Conservation (phyloP, 2,797 vertebrate genomes). For the Columba guinea region DNA sequence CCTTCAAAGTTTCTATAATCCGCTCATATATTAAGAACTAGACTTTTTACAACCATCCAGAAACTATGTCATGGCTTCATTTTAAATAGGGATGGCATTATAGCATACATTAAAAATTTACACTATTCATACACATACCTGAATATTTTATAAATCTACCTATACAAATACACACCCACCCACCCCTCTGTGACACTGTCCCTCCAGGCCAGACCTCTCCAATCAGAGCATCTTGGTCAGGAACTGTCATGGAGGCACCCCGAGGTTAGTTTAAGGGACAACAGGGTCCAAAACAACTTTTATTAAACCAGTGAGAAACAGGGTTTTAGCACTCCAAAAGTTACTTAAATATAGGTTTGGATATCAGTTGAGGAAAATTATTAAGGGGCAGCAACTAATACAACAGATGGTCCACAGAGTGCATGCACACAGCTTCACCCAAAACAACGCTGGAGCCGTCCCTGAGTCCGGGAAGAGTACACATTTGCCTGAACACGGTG, state of each 20-base stretch:
- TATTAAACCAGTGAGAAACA: too few relatives aligned
- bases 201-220: not conserved
- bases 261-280: too few relatives aligned
- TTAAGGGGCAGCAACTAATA: too few relatives aligned
- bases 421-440: too few relatives aligned
- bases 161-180: not conserved
- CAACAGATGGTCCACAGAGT: too few relatives aligned
- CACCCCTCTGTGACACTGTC: not conserved
- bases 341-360: too few relatives aligned
- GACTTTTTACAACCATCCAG: not conserved
- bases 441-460: too few relatives aligned
- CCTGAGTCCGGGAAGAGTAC: too few relatives aligned
- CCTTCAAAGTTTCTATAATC: not conserved
- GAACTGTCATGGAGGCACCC: not conserved
- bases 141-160: rapidly evolving
- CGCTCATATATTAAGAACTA: not conserved
- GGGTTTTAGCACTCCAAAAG: too few relatives aligned
- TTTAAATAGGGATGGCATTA: not conserved
- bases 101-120: not conserved
- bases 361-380: too few relatives aligned
- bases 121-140: not conserved
- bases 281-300: too few relatives aligned
- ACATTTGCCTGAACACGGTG: too few relatives aligned
- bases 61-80: not conserved
- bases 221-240: not conserved